Evolutionary conservation across 2,888 invertebrate genomes (phyloP), one percentile per base, ranked within the genome.

Genomic region (Melipona beecheii): DNA sequence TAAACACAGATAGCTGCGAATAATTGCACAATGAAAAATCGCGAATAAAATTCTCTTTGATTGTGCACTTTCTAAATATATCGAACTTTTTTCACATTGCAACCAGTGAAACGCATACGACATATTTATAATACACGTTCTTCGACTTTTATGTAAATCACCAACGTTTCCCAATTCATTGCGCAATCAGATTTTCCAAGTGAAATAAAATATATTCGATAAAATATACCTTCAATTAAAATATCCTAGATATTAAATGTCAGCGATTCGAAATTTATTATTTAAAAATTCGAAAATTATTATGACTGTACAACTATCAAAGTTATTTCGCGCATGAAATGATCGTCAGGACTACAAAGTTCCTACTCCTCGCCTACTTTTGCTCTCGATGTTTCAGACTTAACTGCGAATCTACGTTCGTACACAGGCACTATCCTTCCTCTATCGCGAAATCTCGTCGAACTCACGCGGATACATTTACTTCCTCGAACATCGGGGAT

Each of bases 401-500:
- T 15, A 21, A 13, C 11, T 19, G 31, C 27, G 19, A 31, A 21
- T 5, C 13, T 49, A 13, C 31, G 13, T 5, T 17, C 24, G 3
- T 0, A 19, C 13, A 31, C 6, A 31, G 24, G 43, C 9, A 43
- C 43, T 43, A 9, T 43, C 43, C 43, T 43, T 50, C 13, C 11
- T 31, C 31, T 31, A 50, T 68, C 49, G 17, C 21, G 17, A 17
- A 64, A 36, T 52, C 58, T 27, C 65, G 17, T 36, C 43, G 49
- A 78, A 31, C 50, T 27, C 49, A 17, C 21, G 13, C 13, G 50
- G 52, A 43, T 58, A 31, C 64, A 27, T 66, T 66, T 27, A 27
- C 54, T 60, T 72, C 71, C 31, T 49, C 27, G 15, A 58, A 43
- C 43, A 68, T 36, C 54, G 31, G 49, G 64, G 62, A 50, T 43